Evolutionary conservation across 2,888 invertebrate genomes (phyloP).

Genomic region (Leptinotarsa juncta): DNA sequence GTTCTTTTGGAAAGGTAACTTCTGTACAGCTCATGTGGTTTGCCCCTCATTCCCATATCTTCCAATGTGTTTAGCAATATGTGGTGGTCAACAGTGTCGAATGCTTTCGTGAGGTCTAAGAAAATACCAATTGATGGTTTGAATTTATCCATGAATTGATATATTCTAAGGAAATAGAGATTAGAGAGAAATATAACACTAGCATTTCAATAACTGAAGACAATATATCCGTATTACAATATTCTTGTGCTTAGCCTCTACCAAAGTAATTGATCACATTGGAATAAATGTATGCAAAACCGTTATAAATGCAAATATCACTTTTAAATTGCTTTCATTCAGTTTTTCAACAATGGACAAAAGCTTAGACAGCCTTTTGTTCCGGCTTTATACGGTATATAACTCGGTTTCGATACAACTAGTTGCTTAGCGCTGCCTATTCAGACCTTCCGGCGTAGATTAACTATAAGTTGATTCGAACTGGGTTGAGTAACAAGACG

Average conservation of each 20-base stretch:
- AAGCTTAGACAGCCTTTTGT: neutral
- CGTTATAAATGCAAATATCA: conserved; percentile 12
- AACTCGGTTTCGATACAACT: neutral
- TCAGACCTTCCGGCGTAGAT: neutral
- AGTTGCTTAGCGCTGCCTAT: neutral
- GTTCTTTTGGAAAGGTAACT: no score
- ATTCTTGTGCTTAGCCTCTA: neutral
- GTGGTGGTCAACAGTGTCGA: no score
- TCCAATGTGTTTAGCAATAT: no score
- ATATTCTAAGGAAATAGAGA: no score
- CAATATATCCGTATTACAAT: neutral
- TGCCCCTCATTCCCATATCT: no score
- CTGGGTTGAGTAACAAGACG: neutral
- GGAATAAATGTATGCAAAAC: neutral
- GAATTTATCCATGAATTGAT: no score
- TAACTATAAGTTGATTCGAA: neutral
- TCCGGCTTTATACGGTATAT: neutral
- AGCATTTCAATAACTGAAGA: neutral
- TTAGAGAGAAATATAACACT: neutral
- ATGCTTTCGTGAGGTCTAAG: no score
- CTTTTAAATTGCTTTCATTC: neutral
- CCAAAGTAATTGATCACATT: neutral
- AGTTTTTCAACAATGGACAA: neutral
- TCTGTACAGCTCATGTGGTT: no score
- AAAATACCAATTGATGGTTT: no score